A percentile compares a stretch with the other conserved stretches of the same genome.
Conservation (phyloP, 1,140 invertebrate genomes). For the Dreissena polymorpha region DNA sequence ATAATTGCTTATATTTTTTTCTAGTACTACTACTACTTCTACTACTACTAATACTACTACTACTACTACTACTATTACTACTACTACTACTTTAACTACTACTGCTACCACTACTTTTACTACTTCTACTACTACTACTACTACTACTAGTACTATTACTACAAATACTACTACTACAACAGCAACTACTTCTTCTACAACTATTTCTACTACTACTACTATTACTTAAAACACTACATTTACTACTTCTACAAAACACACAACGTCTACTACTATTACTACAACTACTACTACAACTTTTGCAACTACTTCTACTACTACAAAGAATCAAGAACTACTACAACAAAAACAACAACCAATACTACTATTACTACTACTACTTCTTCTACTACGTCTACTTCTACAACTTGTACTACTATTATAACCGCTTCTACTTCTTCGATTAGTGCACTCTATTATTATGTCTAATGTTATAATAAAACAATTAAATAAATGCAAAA, state of each 20-base stretch:
- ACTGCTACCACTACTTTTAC: conserved; percentile 36
- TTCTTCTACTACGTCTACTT: not conserved
- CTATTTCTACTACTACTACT: too few species aligned
- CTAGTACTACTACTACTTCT: conserved; percentile 19
- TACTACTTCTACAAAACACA: not conserved
- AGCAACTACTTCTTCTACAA: not conserved
- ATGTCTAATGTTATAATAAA: too few species aligned
- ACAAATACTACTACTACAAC: conserved; percentile 4
- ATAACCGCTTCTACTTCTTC: not conserved
- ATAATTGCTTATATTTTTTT: conserved; percentile 27
- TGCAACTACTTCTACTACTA: too few species aligned
- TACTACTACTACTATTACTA: conserved; percentile 8
- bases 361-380: conserved; percentile 8
- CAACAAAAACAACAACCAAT: not conserved
- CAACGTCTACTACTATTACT: too few species aligned
- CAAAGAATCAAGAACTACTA: too few species aligned
- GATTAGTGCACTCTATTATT: too few species aligned
- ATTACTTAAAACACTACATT: not conserved
- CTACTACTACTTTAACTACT: conserved; percentile 34
- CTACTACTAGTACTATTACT: conserved; percentile 4
- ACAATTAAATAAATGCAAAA: too few species aligned
- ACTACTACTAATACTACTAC: conserved; percentile 9
- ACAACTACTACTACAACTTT: conserved; percentile 1
- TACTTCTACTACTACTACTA: conserved; percentile 22
- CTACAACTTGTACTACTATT: not conserved